Evolutionary conservation across 2,113 vertebrate genomes (phyloP).

Genomic region (Pelobates fuscus): DNA sequence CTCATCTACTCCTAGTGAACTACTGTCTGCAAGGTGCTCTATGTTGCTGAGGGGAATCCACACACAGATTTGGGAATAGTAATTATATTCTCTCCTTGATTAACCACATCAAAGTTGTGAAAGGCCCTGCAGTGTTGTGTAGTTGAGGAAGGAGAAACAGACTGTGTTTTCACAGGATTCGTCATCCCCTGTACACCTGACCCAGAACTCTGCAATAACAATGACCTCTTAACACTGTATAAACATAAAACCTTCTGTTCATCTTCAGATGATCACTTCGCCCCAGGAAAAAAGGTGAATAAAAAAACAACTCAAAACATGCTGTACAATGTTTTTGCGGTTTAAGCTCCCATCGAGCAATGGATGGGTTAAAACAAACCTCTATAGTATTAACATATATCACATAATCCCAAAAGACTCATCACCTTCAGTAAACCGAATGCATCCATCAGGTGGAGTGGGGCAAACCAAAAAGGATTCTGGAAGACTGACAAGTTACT

Average conservation of each 20-base stretch:
- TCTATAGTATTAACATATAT: too few species aligned
- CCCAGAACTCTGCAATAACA: slow-evolving; percentile 19
- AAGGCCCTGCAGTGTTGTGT: slow-evolving; percentile 8
- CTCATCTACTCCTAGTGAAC: too few species aligned
- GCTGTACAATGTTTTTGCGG: too few species aligned
- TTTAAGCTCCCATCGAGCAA: too few species aligned
- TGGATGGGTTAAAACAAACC: too few species aligned
- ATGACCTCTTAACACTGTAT: neutral
- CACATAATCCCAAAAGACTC: too few species aligned
- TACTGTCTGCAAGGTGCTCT: slow-evolving; percentile 10
- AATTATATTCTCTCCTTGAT: slow-evolving; percentile 40
- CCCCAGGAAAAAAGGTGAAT: too few species aligned
- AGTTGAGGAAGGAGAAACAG: neutral
- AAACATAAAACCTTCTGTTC: neutral
- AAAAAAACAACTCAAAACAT: too few species aligned
- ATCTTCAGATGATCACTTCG: neutral
- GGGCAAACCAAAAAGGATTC: neutral
- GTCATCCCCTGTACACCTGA: slow-evolving; percentile 9
- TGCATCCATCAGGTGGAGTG: neutral
- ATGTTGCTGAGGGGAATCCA: neutral
- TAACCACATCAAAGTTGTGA: slow-evolving; percentile 40
- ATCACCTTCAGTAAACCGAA: neutral
- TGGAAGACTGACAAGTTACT: neutral
- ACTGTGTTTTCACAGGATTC: slow-evolving; percentile 16
- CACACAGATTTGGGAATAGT: slow-evolving; percentile 7